Conservation (phyloP, 2,888 invertebrate species). For the Luperina nickerlii region DNA sequence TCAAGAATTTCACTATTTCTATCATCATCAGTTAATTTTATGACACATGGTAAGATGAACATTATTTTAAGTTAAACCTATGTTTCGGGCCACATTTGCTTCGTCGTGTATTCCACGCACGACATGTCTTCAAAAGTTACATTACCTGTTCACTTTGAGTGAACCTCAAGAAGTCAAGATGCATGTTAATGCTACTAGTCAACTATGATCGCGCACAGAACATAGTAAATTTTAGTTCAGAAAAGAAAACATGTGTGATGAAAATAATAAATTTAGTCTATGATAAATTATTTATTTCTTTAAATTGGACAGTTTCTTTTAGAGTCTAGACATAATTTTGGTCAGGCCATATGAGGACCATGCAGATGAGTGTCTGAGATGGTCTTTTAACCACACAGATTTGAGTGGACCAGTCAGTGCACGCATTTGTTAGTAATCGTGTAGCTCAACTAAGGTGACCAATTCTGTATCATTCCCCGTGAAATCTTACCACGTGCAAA, state of each 20-base stretch:
- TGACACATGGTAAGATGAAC: background rate
- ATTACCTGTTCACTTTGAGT: slow-evolving; percentile 26
- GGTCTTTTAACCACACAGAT: background rate
- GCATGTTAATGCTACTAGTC: slow-evolving; percentile 30
- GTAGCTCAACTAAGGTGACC: background rate
- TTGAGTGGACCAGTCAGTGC: background rate
- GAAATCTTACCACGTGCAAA: background rate
- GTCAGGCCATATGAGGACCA: background rate
- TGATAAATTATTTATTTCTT: background rate
- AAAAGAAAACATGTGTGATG: background rate
- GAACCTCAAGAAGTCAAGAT: slow-evolving; percentile 18
- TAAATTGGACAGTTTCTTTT: background rate
- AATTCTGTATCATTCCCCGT: background rate
- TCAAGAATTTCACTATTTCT: background rate
- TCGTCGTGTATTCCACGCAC: slow-evolving; percentile 42
- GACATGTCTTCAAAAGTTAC: slow-evolving; percentile 37
- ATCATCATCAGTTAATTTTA: background rate
- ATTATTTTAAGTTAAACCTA: slow-evolving; percentile 8
- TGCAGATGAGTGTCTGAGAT: background rate
- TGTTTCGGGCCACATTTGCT: slow-evolving; percentile 10
- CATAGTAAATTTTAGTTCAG: background rate
- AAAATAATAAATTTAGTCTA: background rate
- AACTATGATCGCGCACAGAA: slow-evolving; percentile 17
- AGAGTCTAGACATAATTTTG: background rate
- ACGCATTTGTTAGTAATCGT: background rate